Conservation (phyloP, 2,113 vertebrate genomes). For the Pandion haliaetus region DNA sequence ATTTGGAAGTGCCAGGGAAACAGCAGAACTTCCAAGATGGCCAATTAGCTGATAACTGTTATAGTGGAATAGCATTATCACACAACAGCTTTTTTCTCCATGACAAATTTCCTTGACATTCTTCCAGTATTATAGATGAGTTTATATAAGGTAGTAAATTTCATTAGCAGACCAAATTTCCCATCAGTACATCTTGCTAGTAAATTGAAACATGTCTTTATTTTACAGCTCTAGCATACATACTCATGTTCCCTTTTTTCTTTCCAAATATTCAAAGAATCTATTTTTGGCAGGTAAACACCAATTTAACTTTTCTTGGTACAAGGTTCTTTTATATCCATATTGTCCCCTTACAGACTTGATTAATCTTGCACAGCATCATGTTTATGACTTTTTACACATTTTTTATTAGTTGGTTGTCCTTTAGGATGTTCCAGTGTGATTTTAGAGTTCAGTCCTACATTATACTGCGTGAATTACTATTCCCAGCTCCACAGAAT, state of each 20-base stretch:
- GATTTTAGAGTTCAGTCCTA: background rate
- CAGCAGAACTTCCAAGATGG: background rate
- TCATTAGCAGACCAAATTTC: background rate
- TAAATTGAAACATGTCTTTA: background rate
- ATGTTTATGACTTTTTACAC: background rate
- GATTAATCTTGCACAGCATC: background rate
- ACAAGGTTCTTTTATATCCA: background rate
- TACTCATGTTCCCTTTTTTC: background rate
- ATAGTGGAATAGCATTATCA: background rate
- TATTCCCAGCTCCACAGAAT: background rate
- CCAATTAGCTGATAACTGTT: background rate
- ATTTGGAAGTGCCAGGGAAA: background rate
- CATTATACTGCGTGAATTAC: background rate
- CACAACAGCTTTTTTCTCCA: background rate
- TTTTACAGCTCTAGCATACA: background rate
- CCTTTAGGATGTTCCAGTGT: background rate
- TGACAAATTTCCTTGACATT: background rate
- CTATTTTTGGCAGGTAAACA: background rate
- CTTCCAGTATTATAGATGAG: background rate
- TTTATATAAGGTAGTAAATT: background rate
- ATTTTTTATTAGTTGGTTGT: background rate
- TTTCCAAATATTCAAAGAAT: background rate
- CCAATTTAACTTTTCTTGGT: background rate
- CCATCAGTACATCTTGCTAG: background rate
- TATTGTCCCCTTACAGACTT: background rate